Evolutionary conservation across 2,113 vertebrate species (phyloP).

Genomic region (Grantiella picta): DNA sequence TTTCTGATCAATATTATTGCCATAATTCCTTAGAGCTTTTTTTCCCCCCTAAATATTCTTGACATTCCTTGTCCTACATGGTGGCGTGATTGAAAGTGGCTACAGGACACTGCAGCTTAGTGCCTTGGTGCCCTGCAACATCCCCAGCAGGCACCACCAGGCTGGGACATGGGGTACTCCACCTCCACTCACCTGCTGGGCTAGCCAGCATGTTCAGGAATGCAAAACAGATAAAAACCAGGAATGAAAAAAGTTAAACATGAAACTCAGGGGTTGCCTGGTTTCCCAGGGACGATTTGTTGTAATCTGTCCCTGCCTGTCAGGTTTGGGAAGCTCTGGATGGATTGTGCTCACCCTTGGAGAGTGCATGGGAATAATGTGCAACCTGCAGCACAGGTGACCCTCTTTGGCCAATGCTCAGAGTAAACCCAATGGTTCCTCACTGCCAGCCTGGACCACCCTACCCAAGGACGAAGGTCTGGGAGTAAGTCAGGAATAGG

Average conservation of each 20-base stretch:
- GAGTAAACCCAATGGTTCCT: background rate
- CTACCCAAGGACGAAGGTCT: background rate
- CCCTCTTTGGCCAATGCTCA: background rate
- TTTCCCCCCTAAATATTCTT: background rate
- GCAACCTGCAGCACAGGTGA: background rate
- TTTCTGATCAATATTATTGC: background rate
- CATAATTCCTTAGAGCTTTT: background rate
- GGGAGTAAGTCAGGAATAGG: background rate
- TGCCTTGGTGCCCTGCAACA: background rate
- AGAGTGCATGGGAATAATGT: accelerated
- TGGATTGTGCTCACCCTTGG: background rate
- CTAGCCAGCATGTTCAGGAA: background rate
- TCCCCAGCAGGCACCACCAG: background rate
- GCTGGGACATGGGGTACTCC: background rate
- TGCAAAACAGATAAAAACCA: background rate
- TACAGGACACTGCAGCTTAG: background rate
- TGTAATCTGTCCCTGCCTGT: background rate
- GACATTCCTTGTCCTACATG: background rate
- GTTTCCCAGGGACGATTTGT: background rate
- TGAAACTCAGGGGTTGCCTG: background rate
- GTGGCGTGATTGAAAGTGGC: background rate
- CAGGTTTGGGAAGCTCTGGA: background rate
- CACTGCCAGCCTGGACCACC: background rate
- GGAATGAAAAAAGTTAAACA: background rate
- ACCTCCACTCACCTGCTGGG: background rate